A percentile compares a stretch with the other conserved stretches of the same genome.
Conservation (phyloP, 2,888 invertebrate species). For the Polylopha cassiicola region DNA sequence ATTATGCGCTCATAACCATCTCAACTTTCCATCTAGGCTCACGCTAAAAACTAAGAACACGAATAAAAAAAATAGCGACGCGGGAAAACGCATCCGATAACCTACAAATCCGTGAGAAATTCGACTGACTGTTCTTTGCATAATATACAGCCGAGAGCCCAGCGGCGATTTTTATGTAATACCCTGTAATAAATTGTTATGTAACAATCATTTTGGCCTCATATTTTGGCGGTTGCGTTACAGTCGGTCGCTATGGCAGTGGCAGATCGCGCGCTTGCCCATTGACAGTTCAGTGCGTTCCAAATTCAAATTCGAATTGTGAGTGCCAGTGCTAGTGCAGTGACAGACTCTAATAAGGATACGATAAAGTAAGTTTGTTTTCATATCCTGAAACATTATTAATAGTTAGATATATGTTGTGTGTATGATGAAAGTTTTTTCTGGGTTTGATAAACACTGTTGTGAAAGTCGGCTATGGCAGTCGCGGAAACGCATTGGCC, state of each 20-base stretch:
- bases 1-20: slow-evolving; percentile 28
- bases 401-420: slow-evolving; percentile 30
- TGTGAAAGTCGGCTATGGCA: slow-evolving; percentile 35
- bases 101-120: slow-evolving; percentile 49
- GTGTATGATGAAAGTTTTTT: slow-evolving; percentile 41
- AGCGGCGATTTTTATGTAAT: slow-evolving; percentile 70
- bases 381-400: slow-evolving; percentile 31
- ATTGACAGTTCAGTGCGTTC: slow-evolving; percentile 36
- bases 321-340: slow-evolving; percentile 39
- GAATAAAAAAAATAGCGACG: slow-evolving; percentile 24
- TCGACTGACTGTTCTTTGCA: slow-evolving; percentile 46
- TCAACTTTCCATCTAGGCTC: slow-evolving; percentile 26
- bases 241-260: slow-evolving; percentile 50
- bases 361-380: slow-evolving; percentile 32
- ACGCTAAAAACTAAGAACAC: slow-evolving; percentile 4
- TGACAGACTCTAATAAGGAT: slow-evolving; percentile 23
- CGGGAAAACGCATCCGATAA: slow-evolving; percentile 44
- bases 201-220: slow-evolving; percentile 65
- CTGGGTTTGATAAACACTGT: slow-evolving; percentile 37
- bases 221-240: slow-evolving; percentile 65
- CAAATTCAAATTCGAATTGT: slow-evolving; percentile 25
- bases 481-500: slow-evolving; percentile 16
- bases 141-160: slow-evolving; percentile 49
- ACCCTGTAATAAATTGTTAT: slow-evolving; percentile 62
- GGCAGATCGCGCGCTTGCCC: slow-evolving; percentile 50